Base-by-base conservation (phyloP, 2,888 invertebrate species). In the Petrophora chlorosata region DNA sequence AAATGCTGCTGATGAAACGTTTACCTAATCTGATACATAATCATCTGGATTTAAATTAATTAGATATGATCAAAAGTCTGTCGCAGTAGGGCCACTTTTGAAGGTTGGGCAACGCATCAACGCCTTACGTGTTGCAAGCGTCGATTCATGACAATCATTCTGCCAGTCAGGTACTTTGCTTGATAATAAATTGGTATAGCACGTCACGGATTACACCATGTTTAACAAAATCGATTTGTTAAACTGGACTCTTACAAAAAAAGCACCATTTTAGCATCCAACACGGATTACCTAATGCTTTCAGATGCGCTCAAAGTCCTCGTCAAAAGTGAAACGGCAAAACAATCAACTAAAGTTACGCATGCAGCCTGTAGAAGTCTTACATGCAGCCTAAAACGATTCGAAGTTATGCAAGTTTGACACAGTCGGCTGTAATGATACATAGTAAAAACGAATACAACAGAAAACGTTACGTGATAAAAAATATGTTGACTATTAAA, bases 301-400 rank as follows among this genome's bases (percentile, higher is more conserved):
- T 61, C 52, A 50, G 60, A 70, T 63, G 62, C 61, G 58, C 61
- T 61, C 28, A 32, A 55, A 44, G 43, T 53, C 52, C 53, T 63
- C 48, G 53, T 53, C 59, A 66, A 73, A 70, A 76, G 75, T 70
- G 76, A 76, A 78, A 77, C 59, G 49, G 33, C 62, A 63, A 63
- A 65, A 64, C 60, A 60, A 56, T 59, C 56, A 54, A 42, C 46
- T 23, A 61, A 57, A 51, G 61, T 67, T 64, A 63, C 59, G 61
- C 61, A 35, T 8, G 25, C 25, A 41, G 30, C 32, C 26, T 36
- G 36, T 41, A 30, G 13, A 39, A 39, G n/a, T n/a, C n/a, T n/a
- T n/a, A 19, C 51, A 61, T 47, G 52, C 59, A 64, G 54, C 53
- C 58, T 52, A 56, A n/a, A n/a, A n/a, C n/a, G n/a, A n/a, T 62